Evolutionary conservation across 2,888 invertebrate species (phyloP).

Genomic region (Axea sp.): DNA sequence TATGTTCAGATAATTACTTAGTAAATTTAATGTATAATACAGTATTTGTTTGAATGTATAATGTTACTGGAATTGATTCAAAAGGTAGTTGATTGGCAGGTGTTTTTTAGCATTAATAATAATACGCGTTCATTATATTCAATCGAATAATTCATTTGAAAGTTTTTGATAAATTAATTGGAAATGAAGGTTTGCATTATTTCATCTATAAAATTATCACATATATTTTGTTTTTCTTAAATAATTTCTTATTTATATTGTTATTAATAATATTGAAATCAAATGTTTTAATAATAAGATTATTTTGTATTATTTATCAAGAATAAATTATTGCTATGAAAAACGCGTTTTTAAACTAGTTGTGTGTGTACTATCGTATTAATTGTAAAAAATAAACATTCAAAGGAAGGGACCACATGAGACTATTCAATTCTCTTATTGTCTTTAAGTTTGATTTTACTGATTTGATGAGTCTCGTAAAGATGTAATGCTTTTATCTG

Average conservation of each 20-base stretch:
- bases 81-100: slow-evolving; percentile 18
- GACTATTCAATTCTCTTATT: slow-evolving; percentile 15
- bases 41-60: slow-evolving; percentile 29
- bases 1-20: slow-evolving; percentile 44
- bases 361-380: neutral
- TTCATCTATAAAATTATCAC: too few species aligned
- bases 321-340: slow-evolving; percentile 2
- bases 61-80: slow-evolving; percentile 14
- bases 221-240: too few species aligned
- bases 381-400: slow-evolving; percentile 12
- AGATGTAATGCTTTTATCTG: slow-evolving; percentile 23
- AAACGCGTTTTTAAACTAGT: slow-evolving; percentile 1
- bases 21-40: slow-evolving; percentile 36
- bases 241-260: too few species aligned
- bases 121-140: slow-evolving; percentile 9
- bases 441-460: slow-evolving; percentile 11
- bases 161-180: slow-evolving; percentile 5
- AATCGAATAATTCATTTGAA: slow-evolving; percentile 10
- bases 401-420: slow-evolving; percentile 28
- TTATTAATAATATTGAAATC: too few species aligned
- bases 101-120: slow-evolving; percentile 22
- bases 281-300: too few species aligned
- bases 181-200: slow-evolving; percentile 1
- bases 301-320: slow-evolving; percentile 9
- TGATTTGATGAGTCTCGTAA: slow-evolving; percentile 31